These are phyloP conservation scores for Tenthredo mesomela DNA, from an alignment of 2,888 invertebrate genomes.

Conservation along the genomic window DNA sequence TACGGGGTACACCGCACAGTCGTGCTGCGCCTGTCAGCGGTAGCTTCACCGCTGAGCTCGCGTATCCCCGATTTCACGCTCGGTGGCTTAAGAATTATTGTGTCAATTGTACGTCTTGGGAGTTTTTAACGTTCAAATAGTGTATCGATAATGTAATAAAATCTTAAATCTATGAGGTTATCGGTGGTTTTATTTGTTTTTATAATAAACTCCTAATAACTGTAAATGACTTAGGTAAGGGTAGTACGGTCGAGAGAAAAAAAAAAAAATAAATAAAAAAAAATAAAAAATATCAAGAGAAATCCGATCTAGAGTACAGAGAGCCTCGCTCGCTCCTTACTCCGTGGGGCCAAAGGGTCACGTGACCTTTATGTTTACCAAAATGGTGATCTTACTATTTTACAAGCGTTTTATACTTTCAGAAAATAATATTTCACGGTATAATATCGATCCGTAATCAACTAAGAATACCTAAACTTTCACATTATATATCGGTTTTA, in stretches of 20 bases:
- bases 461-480: background rate
- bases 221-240: conserved; percentile 32
- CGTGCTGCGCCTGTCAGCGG: conserved; percentile 52
- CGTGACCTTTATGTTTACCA: conserved; percentile 77
- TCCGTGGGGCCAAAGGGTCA: conserved; percentile 68
- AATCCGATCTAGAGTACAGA: conserved; percentile 67
- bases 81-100: conserved; percentile 35
- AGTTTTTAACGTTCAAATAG: conserved; percentile 20
- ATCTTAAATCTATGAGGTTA: background rate
- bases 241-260: background rate
- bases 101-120: conserved; percentile 43
- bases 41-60: conserved; percentile 45
- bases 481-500: background rate
- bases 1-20: conserved; percentile 31
- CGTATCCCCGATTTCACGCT: conserved; percentile 46
- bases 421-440: background rate
- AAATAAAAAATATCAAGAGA: conserved; percentile 49
- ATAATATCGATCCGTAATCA: conserved; percentile 22
- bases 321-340: conserved; percentile 68
- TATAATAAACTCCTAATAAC: background rate
- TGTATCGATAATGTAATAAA: conserved; percentile 12
- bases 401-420: conserved; percentile 57
- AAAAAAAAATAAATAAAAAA: no score
- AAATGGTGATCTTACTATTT: conserved; percentile 73
- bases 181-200: background rate